A percentile compares a stretch with the other conserved stretches of the same genome.
Evolutionary conservation across 2,888 invertebrate genomes (phyloP).

Genomic region (Drosophila sordidula): DNA sequence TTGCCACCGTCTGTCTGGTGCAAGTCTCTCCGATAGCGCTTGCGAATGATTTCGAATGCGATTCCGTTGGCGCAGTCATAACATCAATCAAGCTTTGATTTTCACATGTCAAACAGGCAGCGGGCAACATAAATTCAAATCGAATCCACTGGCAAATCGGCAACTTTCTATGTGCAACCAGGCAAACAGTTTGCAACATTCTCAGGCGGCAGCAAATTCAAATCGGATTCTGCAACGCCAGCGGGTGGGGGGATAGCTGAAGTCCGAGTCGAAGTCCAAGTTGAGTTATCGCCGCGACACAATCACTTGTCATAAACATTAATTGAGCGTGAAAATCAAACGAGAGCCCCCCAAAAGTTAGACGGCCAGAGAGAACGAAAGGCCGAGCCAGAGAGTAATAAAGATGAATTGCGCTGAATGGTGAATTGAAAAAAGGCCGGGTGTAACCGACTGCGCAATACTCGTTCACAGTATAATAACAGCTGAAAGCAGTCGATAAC

Average conservation of each 20-base stretch:
- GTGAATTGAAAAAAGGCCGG: background rate
- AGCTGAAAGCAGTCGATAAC: too few relatives aligned
- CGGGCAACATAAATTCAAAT: conserved; percentile 75
- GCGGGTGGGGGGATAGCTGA: background rate
- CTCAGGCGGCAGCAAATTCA: conserved; percentile 42
- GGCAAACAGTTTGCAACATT: conserved; percentile 57
- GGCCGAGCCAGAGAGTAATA: conserved; percentile 45
- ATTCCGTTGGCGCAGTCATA: conserved; percentile 64
- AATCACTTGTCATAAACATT: conserved; percentile 82
- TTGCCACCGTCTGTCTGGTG: background rate
- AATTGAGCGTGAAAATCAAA: conserved; percentile 68
- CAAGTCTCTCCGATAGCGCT: background rate
- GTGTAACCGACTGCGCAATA: too few relatives aligned
- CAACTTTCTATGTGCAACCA: conserved; percentile 55
- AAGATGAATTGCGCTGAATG: conserved; percentile 65
- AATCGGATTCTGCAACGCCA: conserved; percentile 27
- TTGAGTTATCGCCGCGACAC: conserved; percentile 70
- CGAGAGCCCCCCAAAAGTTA: conserved; percentile 19
- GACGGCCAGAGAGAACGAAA: conserved; percentile 13
- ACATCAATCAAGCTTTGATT: conserved; percentile 81
- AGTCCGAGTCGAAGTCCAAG: conserved; percentile 42
- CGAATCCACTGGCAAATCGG: conserved; percentile 47
- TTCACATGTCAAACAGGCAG: conserved; percentile 73
- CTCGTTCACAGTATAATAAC: too few relatives aligned
- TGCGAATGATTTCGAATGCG: conserved; percentile 48